A percentile compares a stretch with the other conserved stretches of the same genome.
Evolutionary conservation across 2,797 vertebrate species (phyloP).

Genomic region (Macroramphosus scolopax): DNA sequence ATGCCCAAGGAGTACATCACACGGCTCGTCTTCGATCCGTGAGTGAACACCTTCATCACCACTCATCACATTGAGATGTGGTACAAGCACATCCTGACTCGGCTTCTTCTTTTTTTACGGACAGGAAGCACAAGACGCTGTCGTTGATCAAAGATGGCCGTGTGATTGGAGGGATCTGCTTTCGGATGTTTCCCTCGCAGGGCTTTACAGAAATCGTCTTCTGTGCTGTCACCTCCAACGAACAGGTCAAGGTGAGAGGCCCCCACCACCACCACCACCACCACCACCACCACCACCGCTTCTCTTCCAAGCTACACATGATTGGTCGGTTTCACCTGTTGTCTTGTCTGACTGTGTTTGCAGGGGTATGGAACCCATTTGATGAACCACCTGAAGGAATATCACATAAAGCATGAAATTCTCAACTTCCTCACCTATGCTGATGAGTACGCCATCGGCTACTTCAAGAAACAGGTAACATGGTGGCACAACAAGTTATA

Average conservation of each 20-base stretch:
- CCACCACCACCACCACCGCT: too few relatives aligned
- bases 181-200: slow-evolving; percentile 98
- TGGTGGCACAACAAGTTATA: neutral
- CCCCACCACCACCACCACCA: neutral
- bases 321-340: slow-evolving; percentile 3
- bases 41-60: slow-evolving; percentile 58
- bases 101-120: slow-evolving; percentile 3
- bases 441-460: slow-evolving; percentile 97
- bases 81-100: neutral
- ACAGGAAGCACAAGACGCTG: slow-evolving; percentile 97
- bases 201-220: slow-evolving; percentile 99
- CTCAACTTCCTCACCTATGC: slow-evolving; percentile 98
- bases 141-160: slow-evolving; percentile 98
- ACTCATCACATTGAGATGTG: neutral
- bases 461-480: slow-evolving; percentile 97
- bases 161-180: slow-evolving; percentile 98
- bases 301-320: neutral
- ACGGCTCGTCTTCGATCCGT: slow-evolving; percentile 97
- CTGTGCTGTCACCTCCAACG: slow-evolving; percentile 97
- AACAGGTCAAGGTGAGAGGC: slow-evolving; percentile 93
- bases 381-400: slow-evolving; percentile 99
- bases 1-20: slow-evolving; percentile 99
- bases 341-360: slow-evolving; percentile 10
- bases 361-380: slow-evolving; percentile 97
- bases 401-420: slow-evolving; percentile 97